Percentiles rank a stretch among this genome's conserved stretches.
These are phyloP conservation scores for Falco punctatus DNA, from an alignment of 2,113 vertebrate species.

Conservation along the genomic window DNA sequence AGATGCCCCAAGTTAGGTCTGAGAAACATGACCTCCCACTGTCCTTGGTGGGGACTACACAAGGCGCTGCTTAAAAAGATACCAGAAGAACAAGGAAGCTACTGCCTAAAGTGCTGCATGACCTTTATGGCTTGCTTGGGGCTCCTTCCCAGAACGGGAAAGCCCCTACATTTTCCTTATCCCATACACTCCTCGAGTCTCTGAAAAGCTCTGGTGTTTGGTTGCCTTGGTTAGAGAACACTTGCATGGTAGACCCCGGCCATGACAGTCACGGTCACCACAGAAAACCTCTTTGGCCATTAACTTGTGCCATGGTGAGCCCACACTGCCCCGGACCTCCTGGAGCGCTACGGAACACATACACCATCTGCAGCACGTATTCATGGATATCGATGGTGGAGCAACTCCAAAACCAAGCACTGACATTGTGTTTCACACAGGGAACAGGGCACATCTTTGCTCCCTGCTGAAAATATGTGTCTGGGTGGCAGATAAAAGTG, in stretches of 20 bases:
- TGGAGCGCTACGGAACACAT: no score
- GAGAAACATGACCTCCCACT: no score
- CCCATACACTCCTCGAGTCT: neutral
- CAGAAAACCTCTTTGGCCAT: neutral
- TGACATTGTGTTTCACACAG: neutral
- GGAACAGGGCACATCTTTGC: accelerated
- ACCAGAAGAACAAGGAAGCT: neutral
- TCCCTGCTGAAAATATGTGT: accelerated
- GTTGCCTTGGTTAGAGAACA: neutral
- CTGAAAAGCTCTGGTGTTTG: neutral
- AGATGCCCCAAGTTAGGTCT: neutral
- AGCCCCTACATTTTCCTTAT: neutral
- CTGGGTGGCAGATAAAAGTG: neutral
- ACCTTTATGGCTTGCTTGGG: no score
- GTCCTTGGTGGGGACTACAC: accelerated
- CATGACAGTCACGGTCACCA: no score
- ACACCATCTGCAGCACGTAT: accelerated
- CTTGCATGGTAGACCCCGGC: no score
- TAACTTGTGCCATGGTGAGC: neutral
- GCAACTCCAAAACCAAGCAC: accelerated
- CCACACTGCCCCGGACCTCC: accelerated
- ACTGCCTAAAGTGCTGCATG: accelerated
- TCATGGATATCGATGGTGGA: neutral
- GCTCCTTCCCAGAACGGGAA: neutral
- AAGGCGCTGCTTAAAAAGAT: neutral